These are phyloP conservation scores for Poecilia wingei DNA, from an alignment of 2,797 vertebrate genomes.

Conservation along the genomic window DNA sequence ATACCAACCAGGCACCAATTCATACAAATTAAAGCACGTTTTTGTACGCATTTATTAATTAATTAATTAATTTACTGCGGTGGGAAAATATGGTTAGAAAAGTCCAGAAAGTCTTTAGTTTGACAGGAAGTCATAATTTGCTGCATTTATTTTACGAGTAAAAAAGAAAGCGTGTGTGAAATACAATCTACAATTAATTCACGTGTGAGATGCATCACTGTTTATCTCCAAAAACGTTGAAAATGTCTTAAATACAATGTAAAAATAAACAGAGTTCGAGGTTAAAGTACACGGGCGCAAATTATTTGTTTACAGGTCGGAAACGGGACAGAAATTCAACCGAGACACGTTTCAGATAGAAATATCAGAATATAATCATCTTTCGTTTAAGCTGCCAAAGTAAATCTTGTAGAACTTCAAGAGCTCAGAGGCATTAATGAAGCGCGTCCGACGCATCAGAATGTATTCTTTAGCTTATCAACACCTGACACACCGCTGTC, in stretches of 20 bases:
- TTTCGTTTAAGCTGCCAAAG: background rate
- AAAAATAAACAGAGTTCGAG: background rate
- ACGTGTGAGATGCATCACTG: too few species aligned
- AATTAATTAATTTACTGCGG: background rate
- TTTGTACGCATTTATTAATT: background rate
- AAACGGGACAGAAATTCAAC: background rate
- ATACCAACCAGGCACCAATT: background rate
- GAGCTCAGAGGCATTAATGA: background rate
- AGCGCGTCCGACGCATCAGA: slow-evolving; percentile 29
- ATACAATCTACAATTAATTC: background rate
- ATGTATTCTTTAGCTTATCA: slow-evolving; percentile 24
- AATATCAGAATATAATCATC: background rate
- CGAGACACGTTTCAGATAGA: background rate
- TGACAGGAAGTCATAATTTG: background rate
- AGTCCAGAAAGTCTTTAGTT: background rate
- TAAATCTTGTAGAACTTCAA: background rate
- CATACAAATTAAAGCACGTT: background rate
- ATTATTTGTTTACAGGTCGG: background rate
- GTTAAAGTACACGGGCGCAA: background rate
- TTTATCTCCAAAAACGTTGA: background rate
- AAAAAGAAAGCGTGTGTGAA: background rate
- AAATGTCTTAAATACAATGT: background rate
- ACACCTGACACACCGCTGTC: slow-evolving; percentile 20
- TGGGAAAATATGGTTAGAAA: background rate
- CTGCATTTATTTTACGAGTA: background rate